Conservation (phyloP, 1,140 invertebrate species). For the Cyphomyrmex costatus region DNA sequence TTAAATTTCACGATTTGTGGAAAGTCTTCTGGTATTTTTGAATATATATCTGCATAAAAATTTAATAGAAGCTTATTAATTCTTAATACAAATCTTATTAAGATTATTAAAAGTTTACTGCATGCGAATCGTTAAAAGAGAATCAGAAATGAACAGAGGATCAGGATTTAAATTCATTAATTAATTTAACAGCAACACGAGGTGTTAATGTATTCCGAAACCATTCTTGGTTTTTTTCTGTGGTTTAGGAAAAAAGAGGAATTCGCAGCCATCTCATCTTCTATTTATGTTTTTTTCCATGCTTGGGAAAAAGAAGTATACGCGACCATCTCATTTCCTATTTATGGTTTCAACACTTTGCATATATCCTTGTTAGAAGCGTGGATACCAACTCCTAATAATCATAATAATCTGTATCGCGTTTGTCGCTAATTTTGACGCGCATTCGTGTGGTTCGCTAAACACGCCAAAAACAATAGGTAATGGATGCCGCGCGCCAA, state of each 20-base stretch:
- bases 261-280: constrained; percentile 1
- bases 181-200: neutral
- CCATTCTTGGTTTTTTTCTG: neutral
- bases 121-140: neutral
- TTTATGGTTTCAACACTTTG: neutral
- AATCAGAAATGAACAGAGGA: neutral
- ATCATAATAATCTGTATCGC: neutral
- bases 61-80: neutral
- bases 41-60: neutral
- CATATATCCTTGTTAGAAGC: neutral
- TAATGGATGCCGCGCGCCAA: constrained; percentile 3
- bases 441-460: neutral
- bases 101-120: neutral
- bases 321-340: neutral
- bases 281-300: constrained; percentile 19
- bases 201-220: neutral
- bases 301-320: neutral
- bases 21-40: neutral
- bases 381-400: neutral
- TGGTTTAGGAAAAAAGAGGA: neutral
- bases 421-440: constrained; percentile 6
- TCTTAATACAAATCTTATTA: neutral
- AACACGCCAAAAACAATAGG: constrained; percentile 40
- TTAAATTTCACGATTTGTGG: neutral
- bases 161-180: neutral